Conservation (phyloP, 2,113 vertebrate genomes). For the Petrocephalus zakoni region DNA sequence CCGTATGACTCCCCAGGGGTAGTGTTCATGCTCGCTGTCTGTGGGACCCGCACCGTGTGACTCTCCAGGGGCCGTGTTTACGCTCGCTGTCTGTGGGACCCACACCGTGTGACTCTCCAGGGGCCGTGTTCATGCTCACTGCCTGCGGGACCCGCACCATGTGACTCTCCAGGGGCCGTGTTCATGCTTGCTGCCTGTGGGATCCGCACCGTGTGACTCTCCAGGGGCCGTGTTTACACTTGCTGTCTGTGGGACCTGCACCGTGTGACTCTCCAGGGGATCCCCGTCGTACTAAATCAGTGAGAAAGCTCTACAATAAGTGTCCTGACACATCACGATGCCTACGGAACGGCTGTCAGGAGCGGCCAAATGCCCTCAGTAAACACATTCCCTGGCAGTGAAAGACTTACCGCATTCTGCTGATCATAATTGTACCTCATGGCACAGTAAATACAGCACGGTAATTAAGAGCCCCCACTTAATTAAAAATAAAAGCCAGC, state of each 20-base stretch:
- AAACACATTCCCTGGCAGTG: not conserved
- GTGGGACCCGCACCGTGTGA: not conserved
- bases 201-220: too few species aligned
- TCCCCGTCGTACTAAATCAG: too few species aligned
- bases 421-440: not conserved
- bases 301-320: not conserved
- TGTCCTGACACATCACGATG: not conserved
- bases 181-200: too few species aligned
- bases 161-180: not conserved
- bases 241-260: not conserved
- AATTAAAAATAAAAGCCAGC: conserved; percentile 4
- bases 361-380: not conserved
- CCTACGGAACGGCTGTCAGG: not conserved
- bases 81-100: not conserved
- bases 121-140: not conserved
- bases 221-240: not conserved
- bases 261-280: too few species aligned
- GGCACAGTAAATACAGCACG: not conserved
- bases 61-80: not conserved
- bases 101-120: not conserved
- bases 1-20: not conserved
- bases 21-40: not conserved
- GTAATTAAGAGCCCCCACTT: not conserved
- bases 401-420: not conserved
- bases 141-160: not conserved